Conservation (phyloP, 92 coral and sea anemone species). For the Anthopleura xanthogrammica region DNA sequence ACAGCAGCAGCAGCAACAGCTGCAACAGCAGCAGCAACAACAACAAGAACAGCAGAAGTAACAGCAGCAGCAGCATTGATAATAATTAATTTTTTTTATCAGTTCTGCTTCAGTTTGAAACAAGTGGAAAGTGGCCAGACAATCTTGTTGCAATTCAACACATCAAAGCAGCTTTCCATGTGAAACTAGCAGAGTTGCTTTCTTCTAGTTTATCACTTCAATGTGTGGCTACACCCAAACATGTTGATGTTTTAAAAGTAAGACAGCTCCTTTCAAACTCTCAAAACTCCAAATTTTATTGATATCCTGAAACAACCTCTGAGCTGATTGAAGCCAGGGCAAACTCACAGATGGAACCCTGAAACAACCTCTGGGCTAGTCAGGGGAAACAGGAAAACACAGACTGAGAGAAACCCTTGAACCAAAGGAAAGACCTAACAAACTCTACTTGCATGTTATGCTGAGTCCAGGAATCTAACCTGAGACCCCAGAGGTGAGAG, state of each 20-base stretch:
- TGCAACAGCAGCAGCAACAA: not conserved
- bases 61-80: not conserved
- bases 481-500: too few relatives aligned
- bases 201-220: constrained; percentile 57
- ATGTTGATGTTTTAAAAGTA: constrained; percentile 88
- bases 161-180: constrained; percentile 93
- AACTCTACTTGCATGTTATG: too few relatives aligned
- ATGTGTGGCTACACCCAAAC: constrained; percentile 69
- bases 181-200: constrained; percentile 74
- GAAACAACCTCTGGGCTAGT: too few relatives aligned
- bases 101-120: constrained; percentile 92
- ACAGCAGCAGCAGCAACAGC: not conserved
- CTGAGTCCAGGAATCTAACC: too few relatives aligned
- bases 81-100: not conserved
- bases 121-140: constrained; percentile 99
- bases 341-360: too few relatives aligned
- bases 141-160: constrained; percentile 81
- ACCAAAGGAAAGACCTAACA: too few relatives aligned
- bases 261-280: not conserved
- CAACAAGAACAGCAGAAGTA: not conserved
- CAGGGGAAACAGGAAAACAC: too few relatives aligned
- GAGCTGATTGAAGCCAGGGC: too few relatives aligned
- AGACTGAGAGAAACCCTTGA: too few relatives aligned
- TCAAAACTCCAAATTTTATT: too few relatives aligned
- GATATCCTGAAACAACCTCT: too few relatives aligned